A percentile compares a stretch with the other conserved stretches of the same genome.
Evolutionary conservation across 2,113 vertebrate species (phyloP).

Genomic region (Octodon degus): DNA sequence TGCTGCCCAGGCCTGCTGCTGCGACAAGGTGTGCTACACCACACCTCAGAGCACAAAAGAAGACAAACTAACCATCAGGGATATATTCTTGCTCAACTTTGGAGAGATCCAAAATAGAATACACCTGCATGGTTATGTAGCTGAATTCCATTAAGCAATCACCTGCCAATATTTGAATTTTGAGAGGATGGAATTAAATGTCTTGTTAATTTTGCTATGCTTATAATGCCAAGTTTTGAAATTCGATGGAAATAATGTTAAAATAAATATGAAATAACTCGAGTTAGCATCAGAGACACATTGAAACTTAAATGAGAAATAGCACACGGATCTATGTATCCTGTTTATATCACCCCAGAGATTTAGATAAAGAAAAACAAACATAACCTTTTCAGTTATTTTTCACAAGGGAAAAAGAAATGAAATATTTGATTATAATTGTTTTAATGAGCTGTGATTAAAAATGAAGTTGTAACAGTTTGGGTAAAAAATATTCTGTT

Average conservation of each 20-base stretch:
- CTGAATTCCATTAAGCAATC: constrained; percentile 79
- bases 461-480: constrained; percentile 89
- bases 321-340: constrained; percentile 82
- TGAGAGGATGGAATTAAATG: constrained; percentile 76
- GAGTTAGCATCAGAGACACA: constrained; percentile 66
- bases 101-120: constrained; percentile 76
- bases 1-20: not conserved
- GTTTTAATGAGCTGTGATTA: constrained; percentile 91
- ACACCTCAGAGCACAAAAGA: constrained; percentile 46
- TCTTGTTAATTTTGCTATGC: constrained; percentile 74
- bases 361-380: constrained; percentile 90
- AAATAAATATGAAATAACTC: constrained; percentile 55
- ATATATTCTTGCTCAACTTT: constrained; percentile 62
- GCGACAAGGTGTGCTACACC: not conserved
- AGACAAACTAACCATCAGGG: constrained; percentile 55
- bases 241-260: constrained; percentile 28
- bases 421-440: constrained; percentile 92
- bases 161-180: constrained; percentile 81
- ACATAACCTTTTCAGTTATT: constrained; percentile 91
- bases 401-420: constrained; percentile 89
- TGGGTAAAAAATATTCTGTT: constrained; percentile 87
- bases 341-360: constrained; percentile 86
- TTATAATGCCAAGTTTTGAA: constrained; percentile 68
- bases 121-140: constrained; percentile 74
- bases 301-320: constrained; percentile 81